Evolutionary conservation across 2,113 vertebrate species (phyloP).

Genomic region (Ceuthmochares aereus): DNA sequence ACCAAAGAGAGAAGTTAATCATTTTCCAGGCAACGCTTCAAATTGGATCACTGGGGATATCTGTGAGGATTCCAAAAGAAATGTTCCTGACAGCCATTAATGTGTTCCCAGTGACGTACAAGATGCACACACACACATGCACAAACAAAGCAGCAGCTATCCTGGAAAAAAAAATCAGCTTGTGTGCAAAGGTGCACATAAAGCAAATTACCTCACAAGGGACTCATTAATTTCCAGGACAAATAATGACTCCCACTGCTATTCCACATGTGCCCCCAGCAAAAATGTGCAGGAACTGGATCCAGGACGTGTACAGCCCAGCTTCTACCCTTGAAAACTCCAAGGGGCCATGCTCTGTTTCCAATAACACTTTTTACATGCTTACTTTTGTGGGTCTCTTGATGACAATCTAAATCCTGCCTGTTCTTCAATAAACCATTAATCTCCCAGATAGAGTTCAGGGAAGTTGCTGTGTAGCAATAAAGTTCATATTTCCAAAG

Average conservation of each 20-base stretch:
- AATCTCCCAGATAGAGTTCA: slow-evolving; percentile 73
- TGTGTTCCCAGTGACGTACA: slow-evolving; percentile 44
- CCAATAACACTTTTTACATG: slow-evolving; percentile 72
- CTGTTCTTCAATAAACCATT: slow-evolving; percentile 73
- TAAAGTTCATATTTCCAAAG: slow-evolving; percentile 61
- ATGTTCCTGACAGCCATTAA: slow-evolving; percentile 13
- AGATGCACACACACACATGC: not conserved
- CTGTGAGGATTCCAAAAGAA: slow-evolving; percentile 45
- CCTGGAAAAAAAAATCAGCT: not conserved
- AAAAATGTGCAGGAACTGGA: slow-evolving; percentile 11
- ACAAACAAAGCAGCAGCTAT: not conserved
- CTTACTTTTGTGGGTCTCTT: slow-evolving; percentile 74
- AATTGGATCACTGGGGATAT: slow-evolving; percentile 52
- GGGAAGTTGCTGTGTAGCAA: slow-evolving; percentile 62
- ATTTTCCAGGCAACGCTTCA: slow-evolving; percentile 70
- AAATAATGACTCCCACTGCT: not conserved
- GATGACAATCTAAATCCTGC: slow-evolving; percentile 78
- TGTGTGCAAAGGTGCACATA: not conserved
- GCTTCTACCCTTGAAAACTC: slow-evolving; percentile 55
- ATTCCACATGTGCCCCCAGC: not conserved
- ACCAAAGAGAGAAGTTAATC: slow-evolving; percentile 37
- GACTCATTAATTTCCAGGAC: slow-evolving; percentile 11
- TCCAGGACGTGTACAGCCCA: not conserved
- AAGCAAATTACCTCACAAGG: not conserved
- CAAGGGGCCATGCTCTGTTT: slow-evolving; percentile 57